Conservation (phyloP, 2,113 vertebrate genomes). For the Elaphurus davidianus region DNA sequence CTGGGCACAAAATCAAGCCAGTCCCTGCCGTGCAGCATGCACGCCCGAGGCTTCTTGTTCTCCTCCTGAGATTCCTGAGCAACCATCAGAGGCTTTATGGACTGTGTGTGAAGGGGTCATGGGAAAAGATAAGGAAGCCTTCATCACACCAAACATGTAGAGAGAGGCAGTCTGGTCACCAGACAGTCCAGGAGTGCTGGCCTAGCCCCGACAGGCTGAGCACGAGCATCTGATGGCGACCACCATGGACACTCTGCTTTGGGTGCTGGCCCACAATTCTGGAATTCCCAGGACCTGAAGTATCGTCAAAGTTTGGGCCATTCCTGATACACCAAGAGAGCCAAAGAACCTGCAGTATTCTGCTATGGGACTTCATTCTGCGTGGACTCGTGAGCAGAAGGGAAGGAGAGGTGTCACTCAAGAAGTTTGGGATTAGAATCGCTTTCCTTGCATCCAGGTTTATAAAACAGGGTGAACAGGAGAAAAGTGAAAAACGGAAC, state of each 20-base stretch:
- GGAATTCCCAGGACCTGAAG: not conserved
- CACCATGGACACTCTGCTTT: not conserved
- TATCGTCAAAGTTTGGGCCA: not conserved
- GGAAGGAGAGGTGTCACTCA: not conserved
- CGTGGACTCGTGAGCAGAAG: not conserved
- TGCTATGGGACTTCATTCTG: not conserved
- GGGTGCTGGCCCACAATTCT: not conserved
- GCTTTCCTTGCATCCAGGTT: not conserved
- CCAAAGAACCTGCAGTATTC: not conserved
- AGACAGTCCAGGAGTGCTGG: not conserved
- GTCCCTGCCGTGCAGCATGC: too few species aligned
- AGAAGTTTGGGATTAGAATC: not conserved
- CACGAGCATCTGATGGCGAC: not conserved
- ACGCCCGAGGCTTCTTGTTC: not conserved
- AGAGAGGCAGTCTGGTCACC: not conserved
- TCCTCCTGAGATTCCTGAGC: not conserved
- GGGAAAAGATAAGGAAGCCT: not conserved
- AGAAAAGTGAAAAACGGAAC: not conserved
- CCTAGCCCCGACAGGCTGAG: not conserved
- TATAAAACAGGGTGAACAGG: not conserved
- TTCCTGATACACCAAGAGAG: not conserved
- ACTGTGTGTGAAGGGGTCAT: not conserved
- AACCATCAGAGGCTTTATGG: not conserved
- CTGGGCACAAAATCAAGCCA: not conserved
- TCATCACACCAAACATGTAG: not conserved